These are phyloP conservation scores for Brachylomia viminalis DNA, from an alignment of 2,888 invertebrate genomes.

Conservation along the genomic window DNA sequence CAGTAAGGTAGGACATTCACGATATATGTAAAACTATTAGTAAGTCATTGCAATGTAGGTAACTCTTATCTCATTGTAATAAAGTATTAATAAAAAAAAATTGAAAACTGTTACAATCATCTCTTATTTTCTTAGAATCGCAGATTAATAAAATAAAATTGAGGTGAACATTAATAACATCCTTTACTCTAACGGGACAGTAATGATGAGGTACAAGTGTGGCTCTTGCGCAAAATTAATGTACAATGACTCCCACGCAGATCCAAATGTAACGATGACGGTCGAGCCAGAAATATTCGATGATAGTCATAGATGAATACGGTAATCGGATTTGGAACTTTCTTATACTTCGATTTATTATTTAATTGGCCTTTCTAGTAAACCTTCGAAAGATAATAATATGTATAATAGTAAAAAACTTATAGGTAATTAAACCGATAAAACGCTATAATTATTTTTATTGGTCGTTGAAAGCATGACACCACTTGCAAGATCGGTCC, in stretches of 20 bases:
- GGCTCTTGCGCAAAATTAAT: constrained; percentile 51
- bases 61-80: neutral
- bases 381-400: neutral
- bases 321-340: constrained; percentile 25
- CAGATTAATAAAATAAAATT: constrained; percentile 46
- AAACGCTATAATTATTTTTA: neutral
- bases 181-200: constrained; percentile 53
- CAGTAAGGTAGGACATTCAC: too few species aligned
- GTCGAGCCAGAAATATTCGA: constrained; percentile 20
- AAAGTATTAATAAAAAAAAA: neutral
- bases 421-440: neutral
- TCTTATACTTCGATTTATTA: constrained; percentile 1
- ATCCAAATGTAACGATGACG: constrained; percentile 61
- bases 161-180: constrained; percentile 59
- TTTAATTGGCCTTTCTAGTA: neutral
- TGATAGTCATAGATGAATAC: constrained; percentile 28
- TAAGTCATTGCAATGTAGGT: neutral
- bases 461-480: neutral
- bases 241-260: constrained; percentile 63
- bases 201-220: constrained; percentile 46
- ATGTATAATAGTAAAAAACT: neutral
- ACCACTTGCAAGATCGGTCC: neutral
- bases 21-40: neutral
- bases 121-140: constrained; percentile 46
- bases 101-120: constrained; percentile 10